Evolutionary conservation across 2,113 vertebrate species (phyloP), one percentile per base, ranked within the genome.

Genomic region (Callaeas wilsoni): DNA sequence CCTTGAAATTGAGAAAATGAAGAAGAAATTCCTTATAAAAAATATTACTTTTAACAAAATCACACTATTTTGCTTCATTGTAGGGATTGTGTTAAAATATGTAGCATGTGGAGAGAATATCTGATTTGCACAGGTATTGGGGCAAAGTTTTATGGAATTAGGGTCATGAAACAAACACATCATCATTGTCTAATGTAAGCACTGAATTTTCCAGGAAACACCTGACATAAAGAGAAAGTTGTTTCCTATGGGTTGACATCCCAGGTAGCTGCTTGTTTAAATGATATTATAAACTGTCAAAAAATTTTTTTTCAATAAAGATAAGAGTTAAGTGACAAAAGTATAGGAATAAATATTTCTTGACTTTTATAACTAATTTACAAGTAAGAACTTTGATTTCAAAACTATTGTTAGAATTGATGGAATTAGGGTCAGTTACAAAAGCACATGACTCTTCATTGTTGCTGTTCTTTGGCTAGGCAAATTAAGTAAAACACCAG

Each of bases 201-300:
- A 52, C 11, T 80, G 21, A 68, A 42, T 77, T 73, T 84, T 74
- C 26, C 18, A 52, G 6, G 8, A 13, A 62, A 83, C 30, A 49
- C 3, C 2, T 49, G 42, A 60, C 32, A 26, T 42, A 81, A 52
- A 41, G 4, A 63, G 12, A 46, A 82, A 32, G 5, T 46, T 0
- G 0, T 44, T 60, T 80, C 7, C 2, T 44, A 25, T 3, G 3
- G 1, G 11, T 49, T 69, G 8, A n/a, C 46, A 8, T 70, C 17
- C 21, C 6, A 67, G 20, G 3, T n/a, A n/a, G 12, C 1, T 69
- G 6, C 10, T 52, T 81, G 20, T 62, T 42, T 63, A 70, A 70
- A 64, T 46, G 0, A n/a, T 44, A 27, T 6, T 7, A 53, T 18
- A n/a, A n/a, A 46, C 18, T 20, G 50, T 62, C 6, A n/a, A 85